A percentile compares a stretch with the other conserved stretches of the same genome.
Evolutionary conservation across 2,113 vertebrate genomes (phyloP).

Genomic region (Corythaeola cristata): DNA sequence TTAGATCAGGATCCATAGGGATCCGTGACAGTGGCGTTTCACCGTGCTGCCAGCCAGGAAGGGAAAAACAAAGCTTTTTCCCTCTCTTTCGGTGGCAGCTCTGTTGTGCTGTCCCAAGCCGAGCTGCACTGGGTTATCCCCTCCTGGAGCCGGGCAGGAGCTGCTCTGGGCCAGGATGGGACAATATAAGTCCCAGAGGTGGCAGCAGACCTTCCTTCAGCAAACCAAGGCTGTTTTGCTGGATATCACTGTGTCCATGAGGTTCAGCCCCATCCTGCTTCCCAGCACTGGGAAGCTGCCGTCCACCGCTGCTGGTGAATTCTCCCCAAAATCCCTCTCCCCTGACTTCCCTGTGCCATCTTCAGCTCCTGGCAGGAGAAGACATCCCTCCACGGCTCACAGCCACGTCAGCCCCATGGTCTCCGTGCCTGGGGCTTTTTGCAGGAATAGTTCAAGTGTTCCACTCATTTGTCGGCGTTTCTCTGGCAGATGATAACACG

Average conservation of each 20-base stretch:
- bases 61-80: neutral
- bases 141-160: neutral
- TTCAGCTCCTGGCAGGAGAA: neutral
- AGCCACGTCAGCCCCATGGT: neutral
- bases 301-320: neutral
- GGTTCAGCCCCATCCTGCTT: neutral
- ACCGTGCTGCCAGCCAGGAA: neutral
- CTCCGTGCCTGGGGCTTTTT: neutral
- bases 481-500: neutral
- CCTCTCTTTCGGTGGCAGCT: neutral
- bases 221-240: neutral
- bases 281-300: neutral
- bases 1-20: neutral
- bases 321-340: neutral
- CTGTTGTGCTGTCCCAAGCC: neutral
- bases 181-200: neutral
- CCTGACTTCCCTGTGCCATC: neutral
- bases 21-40: neutral
- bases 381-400: neutral
- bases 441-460: neutral
- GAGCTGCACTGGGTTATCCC: neutral
- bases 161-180: neutral
- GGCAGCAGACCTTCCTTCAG: neutral
- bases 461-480: neutral
- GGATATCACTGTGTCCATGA: neutral